Evolutionary conservation across 1,140 invertebrate species (phyloP), one percentile per base, ranked within the genome.

Genomic region (Hycleus cichorii): DNA sequence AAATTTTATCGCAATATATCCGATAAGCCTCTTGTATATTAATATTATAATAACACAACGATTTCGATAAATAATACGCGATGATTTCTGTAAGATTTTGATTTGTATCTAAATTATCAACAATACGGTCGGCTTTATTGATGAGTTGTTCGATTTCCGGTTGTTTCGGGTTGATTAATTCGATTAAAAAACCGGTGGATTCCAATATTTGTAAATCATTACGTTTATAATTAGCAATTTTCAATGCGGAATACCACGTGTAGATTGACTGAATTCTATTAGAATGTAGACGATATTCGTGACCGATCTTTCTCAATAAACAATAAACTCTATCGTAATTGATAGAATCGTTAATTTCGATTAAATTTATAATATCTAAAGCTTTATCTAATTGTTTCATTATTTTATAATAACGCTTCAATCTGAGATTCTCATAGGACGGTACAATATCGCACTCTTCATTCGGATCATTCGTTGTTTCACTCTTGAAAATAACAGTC

Each of bases 371-470:
- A 26, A 46, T 11, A 49, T 58, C 47, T 1, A 53, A 8, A 10
- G 44, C 57, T 32, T 49, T 62, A 51, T 54, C 27, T 18, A 64
- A 32, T 10, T 27, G 18, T 10, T 58, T 49, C 11, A 64, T 24
- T 11, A 61, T 27, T 38, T 42, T 9, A 1, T 46, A 25, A 24
- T 57, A 59, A 39, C 52, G 47, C 44, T 11, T 62, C 11, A 64
- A 39, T 25, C 38, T 58, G 1, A 64, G 42, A 51, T 46, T 55
- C 2, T 49, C 57, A 38, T 64, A 64, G 2, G 63, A 56, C 25
- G 59, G 54, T 0, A 64, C 59, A 42, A 64, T 50, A 26, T 64
- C 63, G 26, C 63, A 64, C 48, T 59, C 56, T 11, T 61, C 59
- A 38, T 64, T 52, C 2, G 63, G 59, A 50, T 64, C 59, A 26